Percentiles rank a stretch among this genome's conserved stretches.
phyloP scores from a whole-genome alignment of 2,888 invertebrate genomes.

The Apomyelois bistriatella region DNA sequence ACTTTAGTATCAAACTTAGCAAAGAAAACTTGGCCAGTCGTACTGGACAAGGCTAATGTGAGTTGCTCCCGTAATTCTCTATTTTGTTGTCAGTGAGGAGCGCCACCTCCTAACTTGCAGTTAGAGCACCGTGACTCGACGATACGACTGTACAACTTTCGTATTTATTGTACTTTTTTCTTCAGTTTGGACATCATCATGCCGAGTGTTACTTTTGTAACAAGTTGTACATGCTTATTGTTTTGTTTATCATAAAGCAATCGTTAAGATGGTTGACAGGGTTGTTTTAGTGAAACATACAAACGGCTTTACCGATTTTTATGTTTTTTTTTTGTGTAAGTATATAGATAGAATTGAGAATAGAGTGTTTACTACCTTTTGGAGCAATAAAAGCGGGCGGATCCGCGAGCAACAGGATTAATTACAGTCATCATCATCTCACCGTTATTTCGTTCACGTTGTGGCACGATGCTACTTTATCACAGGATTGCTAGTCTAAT shows the following conservation, averaged over 20 bases:
- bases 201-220: not conserved
- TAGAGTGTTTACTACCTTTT: too few species aligned
- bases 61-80: slow-evolving; percentile 44
- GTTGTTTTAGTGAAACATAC: too few species aligned
- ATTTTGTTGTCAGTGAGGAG: slow-evolving; percentile 28
- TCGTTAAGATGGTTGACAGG: too few species aligned
- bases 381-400: too few species aligned
- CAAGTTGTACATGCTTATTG: not conserved
- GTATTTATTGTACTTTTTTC: not conserved
- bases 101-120: slow-evolving; percentile 21
- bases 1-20: slow-evolving; percentile 7
- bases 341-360: too few species aligned
- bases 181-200: slow-evolving; percentile 2
- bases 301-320: too few species aligned
- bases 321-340: too few species aligned
- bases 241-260: not conserved
- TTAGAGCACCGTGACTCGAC: slow-evolving; percentile 20
- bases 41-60: slow-evolving; percentile 35
- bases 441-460: too few species aligned
- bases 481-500: too few species aligned
- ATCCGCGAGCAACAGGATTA: too few species aligned
- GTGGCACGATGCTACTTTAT: too few species aligned
- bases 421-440: too few species aligned
- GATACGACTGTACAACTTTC: slow-evolving; percentile 2
- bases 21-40: slow-evolving; percentile 13